Conservation (phyloP, 2,888 invertebrate genomes). For the Platycnemis pennipes region DNA sequence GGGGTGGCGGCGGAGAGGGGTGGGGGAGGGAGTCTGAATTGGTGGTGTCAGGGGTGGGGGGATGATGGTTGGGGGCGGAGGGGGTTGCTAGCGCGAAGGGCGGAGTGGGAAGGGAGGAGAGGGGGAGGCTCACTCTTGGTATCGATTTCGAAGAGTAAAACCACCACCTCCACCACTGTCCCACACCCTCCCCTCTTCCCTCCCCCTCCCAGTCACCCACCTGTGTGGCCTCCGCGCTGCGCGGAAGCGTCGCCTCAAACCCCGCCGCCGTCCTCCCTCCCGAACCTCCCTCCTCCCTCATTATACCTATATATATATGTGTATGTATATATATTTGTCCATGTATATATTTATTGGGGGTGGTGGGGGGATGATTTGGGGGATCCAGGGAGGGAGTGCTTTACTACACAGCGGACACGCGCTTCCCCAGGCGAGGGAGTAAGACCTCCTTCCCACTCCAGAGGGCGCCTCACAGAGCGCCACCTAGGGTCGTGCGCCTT, state of each 20-base stretch:
- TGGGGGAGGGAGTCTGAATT: background rate
- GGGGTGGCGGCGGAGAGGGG: background rate
- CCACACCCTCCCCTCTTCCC: background rate
- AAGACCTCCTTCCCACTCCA: no score
- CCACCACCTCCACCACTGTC: background rate
- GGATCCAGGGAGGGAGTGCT: no score
- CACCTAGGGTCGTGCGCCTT: no score
- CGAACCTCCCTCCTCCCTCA: background rate
- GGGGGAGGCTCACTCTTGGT: background rate
- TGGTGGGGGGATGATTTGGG: no score
- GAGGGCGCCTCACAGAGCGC: no score
- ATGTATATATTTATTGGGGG: background rate
- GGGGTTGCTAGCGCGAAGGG: background rate
- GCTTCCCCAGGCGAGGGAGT: no score
- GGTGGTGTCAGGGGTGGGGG: background rate
- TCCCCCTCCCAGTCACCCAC: background rate
- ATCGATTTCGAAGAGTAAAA: slow-evolving; percentile 22
- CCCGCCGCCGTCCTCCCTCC: background rate
- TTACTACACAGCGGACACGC: no score
- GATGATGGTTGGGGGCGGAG: background rate
- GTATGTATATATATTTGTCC: background rate
- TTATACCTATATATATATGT: background rate
- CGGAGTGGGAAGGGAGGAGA: background rate
- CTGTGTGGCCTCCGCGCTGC: background rate
- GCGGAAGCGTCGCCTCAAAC: background rate